phyloP scores from a whole-genome alignment of 2,888 invertebrate species.

The Parnassius apollo region DNA sequence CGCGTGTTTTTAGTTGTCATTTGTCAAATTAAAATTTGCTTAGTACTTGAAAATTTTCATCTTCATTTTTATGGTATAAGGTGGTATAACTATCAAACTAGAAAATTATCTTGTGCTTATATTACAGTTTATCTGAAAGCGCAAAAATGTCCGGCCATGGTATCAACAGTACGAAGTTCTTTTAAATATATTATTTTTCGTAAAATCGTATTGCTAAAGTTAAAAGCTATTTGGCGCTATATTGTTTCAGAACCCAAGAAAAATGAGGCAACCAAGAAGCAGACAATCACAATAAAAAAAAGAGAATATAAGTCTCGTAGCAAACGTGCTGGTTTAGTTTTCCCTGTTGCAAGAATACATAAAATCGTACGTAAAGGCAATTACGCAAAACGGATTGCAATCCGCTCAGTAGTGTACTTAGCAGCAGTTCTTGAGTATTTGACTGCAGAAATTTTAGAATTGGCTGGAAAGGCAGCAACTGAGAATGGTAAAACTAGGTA shows the following conservation, averaged over 20 bases:
- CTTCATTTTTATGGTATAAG: too few relatives aligned
- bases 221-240: neutral
- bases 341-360: slow-evolving; percentile 83
- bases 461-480: slow-evolving; percentile 84
- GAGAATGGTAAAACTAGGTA: slow-evolving; percentile 85
- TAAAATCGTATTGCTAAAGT: neutral
- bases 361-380: slow-evolving; percentile 82
- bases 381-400: slow-evolving; percentile 82
- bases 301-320: slow-evolving; percentile 70
- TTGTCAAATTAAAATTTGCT: neutral
- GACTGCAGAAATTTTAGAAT: slow-evolving; percentile 85
- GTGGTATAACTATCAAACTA: too few relatives aligned
- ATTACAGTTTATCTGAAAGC: too few relatives aligned
- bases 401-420: slow-evolving; percentile 77
- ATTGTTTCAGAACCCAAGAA: slow-evolving; percentile 25
- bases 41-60: too few relatives aligned
- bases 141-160: neutral
- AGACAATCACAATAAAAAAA: too few relatives aligned
- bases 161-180: neutral
- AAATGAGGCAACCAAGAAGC: slow-evolving; percentile 36
- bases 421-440: slow-evolving; percentile 84
- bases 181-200: neutral
- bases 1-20: slow-evolving; percentile 14
- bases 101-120: too few relatives aligned
- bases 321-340: slow-evolving; percentile 41